These are phyloP conservation scores for Nematostella vectensis DNA, from an alignment of 92 coral and sea anemone genomes.

Conservation along the genomic window DNA sequence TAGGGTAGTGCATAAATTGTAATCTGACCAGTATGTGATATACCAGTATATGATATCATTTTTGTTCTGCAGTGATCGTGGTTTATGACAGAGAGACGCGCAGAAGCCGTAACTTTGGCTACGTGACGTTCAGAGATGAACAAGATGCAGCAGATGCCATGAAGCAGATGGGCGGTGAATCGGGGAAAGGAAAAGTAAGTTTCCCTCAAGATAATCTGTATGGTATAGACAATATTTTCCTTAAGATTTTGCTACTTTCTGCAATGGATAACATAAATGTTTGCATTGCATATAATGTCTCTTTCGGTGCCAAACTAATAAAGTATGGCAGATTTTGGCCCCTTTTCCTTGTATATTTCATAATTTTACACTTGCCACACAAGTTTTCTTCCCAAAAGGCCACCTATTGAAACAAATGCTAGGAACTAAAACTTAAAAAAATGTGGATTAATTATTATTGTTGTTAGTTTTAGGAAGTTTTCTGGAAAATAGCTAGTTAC, in stretches of 20 bases:
- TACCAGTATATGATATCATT: too few species aligned
- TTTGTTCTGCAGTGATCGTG: constrained; percentile 53
- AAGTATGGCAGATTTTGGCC: neutral
- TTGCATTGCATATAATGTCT: neutral
- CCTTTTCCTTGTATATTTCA: neutral
- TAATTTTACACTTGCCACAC: too few species aligned
- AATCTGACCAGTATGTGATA: too few species aligned
- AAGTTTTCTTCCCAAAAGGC: too few species aligned
- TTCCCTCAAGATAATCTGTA: neutral
- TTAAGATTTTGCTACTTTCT: too few species aligned
- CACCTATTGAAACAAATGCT: too few species aligned
- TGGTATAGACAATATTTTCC: neutral
- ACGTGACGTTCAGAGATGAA: constrained; percentile 68
- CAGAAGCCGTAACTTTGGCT: constrained; percentile 90
- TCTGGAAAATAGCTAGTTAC: too few species aligned
- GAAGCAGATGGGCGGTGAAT: constrained; percentile 74
- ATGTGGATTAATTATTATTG: too few species aligned
- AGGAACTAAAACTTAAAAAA: too few species aligned
- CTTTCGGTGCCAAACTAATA: too few species aligned
- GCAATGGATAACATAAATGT: neutral
- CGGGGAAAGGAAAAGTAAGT: constrained; percentile 67
- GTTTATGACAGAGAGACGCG: constrained; percentile 88
- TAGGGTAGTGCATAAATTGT: too few species aligned
- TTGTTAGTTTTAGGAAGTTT: too few species aligned
- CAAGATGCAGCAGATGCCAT: constrained; percentile 84